Conservation (phyloP, 2,113 vertebrate genomes). For the Protobothrops flavoviridis region DNA sequence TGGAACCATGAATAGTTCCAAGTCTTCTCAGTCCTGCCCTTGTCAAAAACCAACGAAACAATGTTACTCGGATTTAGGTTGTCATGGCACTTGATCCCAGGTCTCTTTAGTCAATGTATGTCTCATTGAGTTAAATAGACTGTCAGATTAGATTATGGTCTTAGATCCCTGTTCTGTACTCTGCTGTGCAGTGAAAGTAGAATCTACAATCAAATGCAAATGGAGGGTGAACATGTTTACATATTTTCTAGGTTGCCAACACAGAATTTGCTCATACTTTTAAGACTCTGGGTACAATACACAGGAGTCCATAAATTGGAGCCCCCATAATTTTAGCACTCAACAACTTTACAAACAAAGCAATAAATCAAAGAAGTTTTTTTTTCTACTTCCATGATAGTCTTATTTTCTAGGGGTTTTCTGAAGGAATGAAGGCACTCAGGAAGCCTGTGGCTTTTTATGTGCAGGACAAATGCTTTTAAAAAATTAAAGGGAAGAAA, state of each 20-base stretch:
- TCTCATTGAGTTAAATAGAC: background rate
- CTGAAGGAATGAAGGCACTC: background rate
- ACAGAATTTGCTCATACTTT: background rate
- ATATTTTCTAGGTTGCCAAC: background rate
- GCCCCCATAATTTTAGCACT: background rate
- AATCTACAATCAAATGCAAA: background rate
- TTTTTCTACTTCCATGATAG: background rate
- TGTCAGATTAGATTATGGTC: background rate
- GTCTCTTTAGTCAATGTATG: background rate
- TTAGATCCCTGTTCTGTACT: background rate
- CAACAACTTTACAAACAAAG: background rate
- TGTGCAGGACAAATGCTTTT: background rate
- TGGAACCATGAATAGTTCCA: background rate
- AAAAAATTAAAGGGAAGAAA: background rate
- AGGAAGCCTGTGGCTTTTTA: background rate
- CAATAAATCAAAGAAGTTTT: background rate
- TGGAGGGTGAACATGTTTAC: background rate
- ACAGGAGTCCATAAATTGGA: background rate
- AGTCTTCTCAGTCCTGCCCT: background rate
- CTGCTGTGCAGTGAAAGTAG: background rate
- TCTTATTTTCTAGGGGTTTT: background rate
- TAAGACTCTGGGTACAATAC: background rate
- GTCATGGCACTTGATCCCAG: background rate
- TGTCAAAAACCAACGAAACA: background rate
- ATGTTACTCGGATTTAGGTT: background rate